Percentiles rank a stretch among this genome's conserved stretches.
These are phyloP conservation scores for Auanema freiburgensis DNA, from an alignment of 2,888 invertebrate genomes.

Conservation along the genomic window DNA sequence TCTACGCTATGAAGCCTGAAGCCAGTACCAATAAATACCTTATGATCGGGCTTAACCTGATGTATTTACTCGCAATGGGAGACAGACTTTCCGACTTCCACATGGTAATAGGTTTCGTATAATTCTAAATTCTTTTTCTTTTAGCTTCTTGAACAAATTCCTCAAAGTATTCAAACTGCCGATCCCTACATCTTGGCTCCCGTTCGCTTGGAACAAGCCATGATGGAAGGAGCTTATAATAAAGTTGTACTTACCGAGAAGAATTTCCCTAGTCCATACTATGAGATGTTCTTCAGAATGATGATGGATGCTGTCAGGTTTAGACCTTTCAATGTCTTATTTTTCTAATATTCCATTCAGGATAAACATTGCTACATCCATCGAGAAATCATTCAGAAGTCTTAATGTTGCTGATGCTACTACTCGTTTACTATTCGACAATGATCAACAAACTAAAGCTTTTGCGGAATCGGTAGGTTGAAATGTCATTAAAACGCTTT, in stretches of 20 bases:
- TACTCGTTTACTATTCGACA: constrained; percentile 43
- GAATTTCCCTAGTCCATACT: constrained; percentile 92
- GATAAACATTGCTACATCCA: constrained; percentile 91
- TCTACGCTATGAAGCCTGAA: constrained; percentile 90
- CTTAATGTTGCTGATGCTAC: constrained; percentile 71
- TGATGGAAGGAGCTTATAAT: constrained; percentile 99
- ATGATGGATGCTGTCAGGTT: constrained; percentile 88
- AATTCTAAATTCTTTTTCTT: constrained; percentile 16
- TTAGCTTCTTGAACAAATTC: constrained; percentile 78
- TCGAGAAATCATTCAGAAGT: constrained; percentile 92
- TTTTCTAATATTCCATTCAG: constrained; percentile 50
- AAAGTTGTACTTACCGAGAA: constrained; percentile 88
- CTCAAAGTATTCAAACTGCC: constrained; percentile 85
- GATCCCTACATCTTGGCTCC: constrained; percentile 93
- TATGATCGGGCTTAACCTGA: constrained; percentile 86
- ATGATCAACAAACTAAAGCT: constrained; percentile 30
- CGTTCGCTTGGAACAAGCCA: constrained; percentile 90
- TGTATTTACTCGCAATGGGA: constrained; percentile 84
- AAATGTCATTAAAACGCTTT: neutral
- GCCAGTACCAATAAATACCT: constrained; percentile 87
- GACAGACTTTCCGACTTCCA: constrained; percentile 98
- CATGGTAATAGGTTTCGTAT: constrained; percentile 70
- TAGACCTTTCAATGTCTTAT: too few species aligned
- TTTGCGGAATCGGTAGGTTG: constrained; percentile 37
- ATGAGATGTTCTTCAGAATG: constrained; percentile 94